A percentile compares a stretch with the other conserved stretches of the same genome.
Conservation (phyloP, 1,140 invertebrate species). For the Cepaea nemoralis region DNA sequence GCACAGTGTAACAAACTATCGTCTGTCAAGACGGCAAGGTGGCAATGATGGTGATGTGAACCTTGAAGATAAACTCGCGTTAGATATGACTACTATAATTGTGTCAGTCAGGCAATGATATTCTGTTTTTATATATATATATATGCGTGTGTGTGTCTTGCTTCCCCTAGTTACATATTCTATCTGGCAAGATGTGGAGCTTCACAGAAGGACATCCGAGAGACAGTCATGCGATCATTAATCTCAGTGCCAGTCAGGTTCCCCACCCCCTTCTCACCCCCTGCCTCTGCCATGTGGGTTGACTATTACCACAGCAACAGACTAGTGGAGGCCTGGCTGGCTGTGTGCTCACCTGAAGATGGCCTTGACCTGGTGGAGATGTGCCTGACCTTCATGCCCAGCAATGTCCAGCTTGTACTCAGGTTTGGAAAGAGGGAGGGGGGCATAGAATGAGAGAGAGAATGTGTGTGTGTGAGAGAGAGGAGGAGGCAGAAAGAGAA, state of each 20-base stretch:
- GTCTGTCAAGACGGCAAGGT: too few species aligned
- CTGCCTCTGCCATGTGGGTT: conserved; percentile 43
- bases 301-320: conserved; percentile 55
- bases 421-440: conserved; percentile 42
- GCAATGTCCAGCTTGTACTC: conserved; percentile 52
- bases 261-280: conserved; percentile 42
- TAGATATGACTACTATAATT: too few species aligned
- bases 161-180: conserved; percentile 17
- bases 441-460: too few species aligned
- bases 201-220: conserved; percentile 25
- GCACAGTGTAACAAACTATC: too few species aligned
- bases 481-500: too few species aligned
- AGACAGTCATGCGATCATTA: conserved; percentile 50
- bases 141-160: too few species aligned
- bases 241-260: conserved; percentile 52
- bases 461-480: too few species aligned
- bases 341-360: conserved; percentile 35
- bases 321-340: conserved; percentile 54
- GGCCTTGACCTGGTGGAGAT: conserved; percentile 44
- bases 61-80: too few species aligned
- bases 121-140: too few species aligned
- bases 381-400: conserved; percentile 55
- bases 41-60: too few species aligned
- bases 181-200: neutral
- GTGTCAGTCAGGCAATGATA: too few species aligned